These are phyloP conservation scores for Heliothis peltigera DNA, from an alignment of 2,888 invertebrate genomes.

Conservation along the genomic window DNA sequence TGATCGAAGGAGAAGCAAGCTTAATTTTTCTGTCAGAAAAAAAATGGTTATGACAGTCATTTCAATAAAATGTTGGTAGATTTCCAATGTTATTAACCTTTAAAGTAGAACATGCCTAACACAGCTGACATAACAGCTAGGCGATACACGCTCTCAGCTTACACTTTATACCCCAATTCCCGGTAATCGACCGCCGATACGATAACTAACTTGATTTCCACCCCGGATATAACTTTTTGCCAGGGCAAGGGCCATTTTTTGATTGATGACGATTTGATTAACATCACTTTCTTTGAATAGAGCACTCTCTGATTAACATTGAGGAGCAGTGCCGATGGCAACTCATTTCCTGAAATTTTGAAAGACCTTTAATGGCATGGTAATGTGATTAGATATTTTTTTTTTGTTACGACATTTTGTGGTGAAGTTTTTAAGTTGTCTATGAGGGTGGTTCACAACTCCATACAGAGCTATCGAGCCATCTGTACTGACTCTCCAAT, in stretches of 20 bases:
- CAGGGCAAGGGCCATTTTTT: constrained; percentile 65
- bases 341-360: constrained; percentile 54
- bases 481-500: no score
- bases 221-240: constrained; percentile 74
- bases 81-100: no score
- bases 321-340: constrained; percentile 38
- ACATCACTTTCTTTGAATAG: constrained; percentile 61
- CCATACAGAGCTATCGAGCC: no score
- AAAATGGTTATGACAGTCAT: no score
- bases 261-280: constrained; percentile 73
- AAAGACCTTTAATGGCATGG: constrained; percentile 24
- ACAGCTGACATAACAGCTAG: no score
- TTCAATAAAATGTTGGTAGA: no score
- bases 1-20: no score
- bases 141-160: constrained; percentile 19
- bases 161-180: constrained; percentile 12
- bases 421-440: not conserved
- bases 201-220: constrained; percentile 73
- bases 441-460: no score
- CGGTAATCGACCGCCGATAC: constrained; percentile 58
- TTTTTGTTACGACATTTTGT: not conserved
- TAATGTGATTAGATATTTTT: constrained; percentile 47
- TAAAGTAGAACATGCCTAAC: no score
- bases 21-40: no score
- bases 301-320: constrained; percentile 60